Evolutionary conservation across 2,113 vertebrate genomes (phyloP), one percentile per base, ranked within the genome.

Genomic region (Embiotoca jacksoni): DNA sequence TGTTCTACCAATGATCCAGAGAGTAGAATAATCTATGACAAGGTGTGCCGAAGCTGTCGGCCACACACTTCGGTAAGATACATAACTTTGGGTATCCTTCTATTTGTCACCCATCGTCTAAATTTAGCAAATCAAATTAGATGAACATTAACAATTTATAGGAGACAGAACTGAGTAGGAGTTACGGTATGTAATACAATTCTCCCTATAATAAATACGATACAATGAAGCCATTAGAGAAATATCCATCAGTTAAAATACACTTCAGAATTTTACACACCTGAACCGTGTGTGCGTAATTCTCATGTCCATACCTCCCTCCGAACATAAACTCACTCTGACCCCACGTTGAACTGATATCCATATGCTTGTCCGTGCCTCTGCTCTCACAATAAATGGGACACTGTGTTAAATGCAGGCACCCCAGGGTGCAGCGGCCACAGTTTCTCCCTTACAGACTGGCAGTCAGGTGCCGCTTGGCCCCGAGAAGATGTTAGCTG

Each of bases 401-500:
- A 58, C 8, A 44, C 53, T 55, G 66, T 15, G 59, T 79, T 74
- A 80, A 69, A 75, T 46, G 57, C 46, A 39, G 63, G 72, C 76
- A 76, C 80, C 80, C 65, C 23, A 37, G 78, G 78, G 76, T 75
- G 58, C 75, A 54, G 30, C 1, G 70, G 58, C 69, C 73, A 62
- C 50, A 7, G 13, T 85, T 55, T 84, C 84, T 87, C 88, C 78
- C 65, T 81, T 81, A 72, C 79, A 85, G 69, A 81, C 65, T 80
- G 83, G 79, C 89, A 81, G 84, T 85, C 82, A 73, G 69, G 60
- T 63, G 83, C 74, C 87, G 89, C 23, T 46, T 60, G 87, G 90
- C 74, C 78, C 4, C 5, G 41, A 9, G 14, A 23, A 85, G 91
- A 94, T n/a, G 78, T 86, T 80, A 91, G 82, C 86, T 70, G 80